These are phyloP conservation scores for Gobionotothen gibberifrons DNA, from an alignment of 2,797 vertebrate species.

Conservation along the genomic window DNA sequence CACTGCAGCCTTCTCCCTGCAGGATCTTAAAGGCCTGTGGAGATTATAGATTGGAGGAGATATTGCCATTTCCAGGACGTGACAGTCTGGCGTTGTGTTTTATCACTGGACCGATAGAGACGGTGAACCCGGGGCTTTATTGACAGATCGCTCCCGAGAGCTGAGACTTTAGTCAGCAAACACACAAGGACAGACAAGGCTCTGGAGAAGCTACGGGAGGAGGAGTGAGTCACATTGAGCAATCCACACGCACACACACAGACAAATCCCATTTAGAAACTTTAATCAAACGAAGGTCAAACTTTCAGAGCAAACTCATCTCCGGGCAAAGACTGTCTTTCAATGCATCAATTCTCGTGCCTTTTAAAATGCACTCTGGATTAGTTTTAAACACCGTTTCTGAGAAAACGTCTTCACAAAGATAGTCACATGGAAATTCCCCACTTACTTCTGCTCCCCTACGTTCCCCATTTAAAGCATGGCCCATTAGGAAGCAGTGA, in stretches of 20 bases:
- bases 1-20: constrained; percentile 15
- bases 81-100: constrained; percentile 36
- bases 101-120: constrained; percentile 45
- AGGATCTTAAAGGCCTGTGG: constrained; percentile 28
- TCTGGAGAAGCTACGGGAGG: constrained; percentile 20
- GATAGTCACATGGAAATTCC: constrained; percentile 20
- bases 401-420: constrained; percentile 18
- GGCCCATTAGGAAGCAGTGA: constrained; percentile 71
- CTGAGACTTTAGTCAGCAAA: constrained; percentile 29
- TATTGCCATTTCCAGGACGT: constrained; percentile 46
- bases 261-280: constrained; percentile 50
- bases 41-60: constrained; percentile 56
- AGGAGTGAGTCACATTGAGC: constrained; percentile 58
- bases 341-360: constrained; percentile 24
- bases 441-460: constrained; percentile 43
- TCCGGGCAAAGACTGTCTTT: constrained; percentile 35
- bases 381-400: constrained; percentile 38
- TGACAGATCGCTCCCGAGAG: constrained; percentile 41
- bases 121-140: constrained; percentile 37
- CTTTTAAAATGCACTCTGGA: constrained; percentile 26
- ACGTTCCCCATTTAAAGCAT: constrained; percentile 58
- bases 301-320: constrained; percentile 33
- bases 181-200: constrained; percentile 33
- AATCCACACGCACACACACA: constrained; percentile 18
- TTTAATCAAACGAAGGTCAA: constrained; percentile 51